Percentiles rank a stretch among this genome's conserved stretches.
These are phyloP conservation scores for Drosophila emarginata DNA, from an alignment of 2,888 invertebrate species.

Conservation along the genomic window DNA sequence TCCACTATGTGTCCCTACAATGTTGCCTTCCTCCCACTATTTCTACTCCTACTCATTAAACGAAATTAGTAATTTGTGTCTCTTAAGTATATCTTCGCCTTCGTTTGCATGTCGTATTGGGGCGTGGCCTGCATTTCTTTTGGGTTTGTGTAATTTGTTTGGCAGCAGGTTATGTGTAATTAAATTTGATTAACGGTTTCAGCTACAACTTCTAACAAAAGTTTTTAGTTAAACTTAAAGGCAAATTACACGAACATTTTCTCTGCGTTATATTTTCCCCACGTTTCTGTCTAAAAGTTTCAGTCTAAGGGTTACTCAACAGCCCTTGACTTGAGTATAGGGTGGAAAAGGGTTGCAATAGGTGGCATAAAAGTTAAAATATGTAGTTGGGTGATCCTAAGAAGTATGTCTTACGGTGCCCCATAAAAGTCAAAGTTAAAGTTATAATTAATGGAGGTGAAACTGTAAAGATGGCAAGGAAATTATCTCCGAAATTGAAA, in stretches of 20 bases:
- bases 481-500: background rate
- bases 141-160: constrained; percentile 15
- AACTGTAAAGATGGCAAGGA: background rate
- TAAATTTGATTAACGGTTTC: constrained; percentile 75
- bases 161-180: constrained; percentile 58
- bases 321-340: background rate
- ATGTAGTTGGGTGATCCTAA: background rate
- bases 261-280: constrained; percentile 23
- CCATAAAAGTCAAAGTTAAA: constrained; percentile 6
- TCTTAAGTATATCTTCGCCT: constrained; percentile 38
- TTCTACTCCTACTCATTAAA: constrained; percentile 71
- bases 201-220: constrained; percentile 47
- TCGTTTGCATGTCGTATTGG: constrained; percentile 69
- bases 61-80: constrained; percentile 72
- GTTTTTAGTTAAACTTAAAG: constrained; percentile 58
- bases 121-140: constrained; percentile 53
- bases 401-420: background rate
- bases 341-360: background rate
- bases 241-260: constrained; percentile 39
- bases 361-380: background rate
- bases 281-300: constrained; percentile 8
- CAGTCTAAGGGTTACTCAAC: background rate
- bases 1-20: background rate
- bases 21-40: constrained; percentile 49
- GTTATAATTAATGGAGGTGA: background rate